Base-by-base conservation (phyloP, 1,140 invertebrate genomes). In the Diachasma alloeum region DNA sequence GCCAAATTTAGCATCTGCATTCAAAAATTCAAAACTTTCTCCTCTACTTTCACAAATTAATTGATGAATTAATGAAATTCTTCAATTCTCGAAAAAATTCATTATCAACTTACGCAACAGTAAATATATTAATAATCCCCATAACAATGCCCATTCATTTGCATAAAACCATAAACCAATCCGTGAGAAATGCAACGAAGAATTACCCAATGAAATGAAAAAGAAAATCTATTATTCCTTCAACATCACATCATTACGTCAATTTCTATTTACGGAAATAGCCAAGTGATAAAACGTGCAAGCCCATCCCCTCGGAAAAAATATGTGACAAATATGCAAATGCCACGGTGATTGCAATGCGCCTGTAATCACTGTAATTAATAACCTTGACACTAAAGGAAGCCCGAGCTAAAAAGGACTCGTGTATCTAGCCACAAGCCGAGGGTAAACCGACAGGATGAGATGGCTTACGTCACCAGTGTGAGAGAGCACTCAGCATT, bases 331-430 rank as follows among this genome's bases (percentile, higher is more conserved):
- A 53, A 53, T 53, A 53, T 53, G 48, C 17, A 53, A 53, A 53
- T 53, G 39, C 6, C 48, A 46, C 44, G 31, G 44, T 17, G 48
- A 63, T 26, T 26, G 24, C 59, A 31, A 63, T 63, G 59, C 19
- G 22, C 19, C 59, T 26, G 59, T 63, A 63, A 63, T 63, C 10
- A 31, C 59, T 26, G 24, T 63, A 63, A 63, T 63, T 63, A 63
- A 63, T 63, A 26, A 63, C 59, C 59, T 63, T 63, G 59, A 63
- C 24, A 63, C 22, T 63, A 31, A 63, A 63, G 59, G 59, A 63
- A 63, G 59, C 59, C 2, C 24, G 5, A 63, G n/a, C 59, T 63
- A 63, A 63, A 63, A 63, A 42, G 39, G 39, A 42, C 39, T 42
- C 3, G 39, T 31, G 31, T 42, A 63, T 24, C 24, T 63, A 31